These are phyloP conservation scores for Trachythela sp. DNA, from an alignment of 64 coral and sea anemone genomes.

Conservation along the genomic window DNA sequence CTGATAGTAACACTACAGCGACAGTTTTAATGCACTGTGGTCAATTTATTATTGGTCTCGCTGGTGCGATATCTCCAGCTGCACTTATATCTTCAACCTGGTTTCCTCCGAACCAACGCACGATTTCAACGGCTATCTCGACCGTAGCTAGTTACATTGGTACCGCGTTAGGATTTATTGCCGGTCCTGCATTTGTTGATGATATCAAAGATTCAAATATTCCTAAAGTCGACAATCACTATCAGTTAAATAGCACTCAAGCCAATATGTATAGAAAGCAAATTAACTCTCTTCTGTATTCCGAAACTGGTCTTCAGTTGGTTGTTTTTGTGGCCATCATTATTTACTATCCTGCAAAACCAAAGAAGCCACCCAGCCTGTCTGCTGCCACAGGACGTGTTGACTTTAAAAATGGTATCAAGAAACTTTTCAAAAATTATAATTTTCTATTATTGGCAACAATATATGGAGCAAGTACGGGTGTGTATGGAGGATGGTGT, in stretches of 20 bases:
- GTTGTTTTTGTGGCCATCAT: slow-evolving; percentile 60
- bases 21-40: background rate
- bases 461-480: slow-evolving; percentile 84
- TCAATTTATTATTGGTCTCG: slow-evolving; percentile 4
- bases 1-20: background rate
- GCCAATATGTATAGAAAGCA: slow-evolving; percentile 38
- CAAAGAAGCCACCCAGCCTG: slow-evolving; percentile 67
- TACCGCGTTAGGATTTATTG: slow-evolving; percentile 39
- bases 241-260: slow-evolving; percentile 25
- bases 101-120: slow-evolving; percentile 67
- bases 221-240: slow-evolving; percentile 2
- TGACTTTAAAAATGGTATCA: slow-evolving; percentile 71
- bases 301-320: slow-evolving; percentile 36
- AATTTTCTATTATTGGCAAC: slow-evolving; percentile 81
- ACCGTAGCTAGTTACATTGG: slow-evolving; percentile 51
- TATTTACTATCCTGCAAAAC: slow-evolving; percentile 86
- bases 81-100: slow-evolving; percentile 43
- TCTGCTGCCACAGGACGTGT: slow-evolving; percentile 91
- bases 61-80: background rate
- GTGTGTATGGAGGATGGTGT: slow-evolving; percentile 93
- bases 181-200: slow-evolving; percentile 59
- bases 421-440: slow-evolving; percentile 62
- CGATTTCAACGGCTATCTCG: slow-evolving; percentile 54
- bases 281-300: slow-evolving; percentile 40
- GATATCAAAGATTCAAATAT: slow-evolving; percentile 16